Evolutionary conservation across 2,113 vertebrate species (phyloP).

Genomic region (Falcunculus frontatus): DNA sequence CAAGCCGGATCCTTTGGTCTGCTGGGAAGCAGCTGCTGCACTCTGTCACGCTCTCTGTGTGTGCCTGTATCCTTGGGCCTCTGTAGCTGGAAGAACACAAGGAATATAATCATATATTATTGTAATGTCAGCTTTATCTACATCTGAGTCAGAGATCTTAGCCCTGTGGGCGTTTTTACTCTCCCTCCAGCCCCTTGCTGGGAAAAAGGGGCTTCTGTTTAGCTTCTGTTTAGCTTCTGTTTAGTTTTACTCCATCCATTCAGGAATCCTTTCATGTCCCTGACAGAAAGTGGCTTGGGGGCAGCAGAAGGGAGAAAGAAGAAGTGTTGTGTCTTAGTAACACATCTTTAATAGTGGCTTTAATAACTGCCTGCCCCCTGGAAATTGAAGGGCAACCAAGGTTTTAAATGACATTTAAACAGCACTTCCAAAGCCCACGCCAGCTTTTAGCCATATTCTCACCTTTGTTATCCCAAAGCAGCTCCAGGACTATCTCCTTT

Average conservation of each 20-base stretch:
- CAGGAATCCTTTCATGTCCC: background rate
- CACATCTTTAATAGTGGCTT: background rate
- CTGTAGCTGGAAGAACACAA: constrained; percentile 12
- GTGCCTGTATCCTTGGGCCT: background rate
- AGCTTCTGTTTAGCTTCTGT: background rate
- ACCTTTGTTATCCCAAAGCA: background rate
- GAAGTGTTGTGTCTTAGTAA: background rate
- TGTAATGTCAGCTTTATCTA: background rate
- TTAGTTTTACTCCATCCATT: background rate
- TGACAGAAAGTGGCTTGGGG: background rate
- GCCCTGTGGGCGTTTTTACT: background rate
- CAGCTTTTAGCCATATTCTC: background rate
- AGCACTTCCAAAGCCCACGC: background rate
- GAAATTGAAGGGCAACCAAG: background rate
- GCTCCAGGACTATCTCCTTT: background rate
- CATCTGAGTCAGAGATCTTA: background rate
- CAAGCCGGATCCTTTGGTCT: background rate
- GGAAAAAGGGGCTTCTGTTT: no score
- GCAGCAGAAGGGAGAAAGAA: background rate
- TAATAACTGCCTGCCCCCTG: background rate
- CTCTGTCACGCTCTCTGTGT: background rate
- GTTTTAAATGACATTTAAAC: background rate
- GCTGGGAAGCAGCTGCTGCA: background rate
- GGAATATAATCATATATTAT: no score
- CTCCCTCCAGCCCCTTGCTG: background rate